A percentile compares a stretch with the other conserved stretches of the same genome.
These are phyloP conservation scores for Coracias cyanogaster DNA, from an alignment of 2,797 vertebrate genomes.

Conservation along the genomic window DNA sequence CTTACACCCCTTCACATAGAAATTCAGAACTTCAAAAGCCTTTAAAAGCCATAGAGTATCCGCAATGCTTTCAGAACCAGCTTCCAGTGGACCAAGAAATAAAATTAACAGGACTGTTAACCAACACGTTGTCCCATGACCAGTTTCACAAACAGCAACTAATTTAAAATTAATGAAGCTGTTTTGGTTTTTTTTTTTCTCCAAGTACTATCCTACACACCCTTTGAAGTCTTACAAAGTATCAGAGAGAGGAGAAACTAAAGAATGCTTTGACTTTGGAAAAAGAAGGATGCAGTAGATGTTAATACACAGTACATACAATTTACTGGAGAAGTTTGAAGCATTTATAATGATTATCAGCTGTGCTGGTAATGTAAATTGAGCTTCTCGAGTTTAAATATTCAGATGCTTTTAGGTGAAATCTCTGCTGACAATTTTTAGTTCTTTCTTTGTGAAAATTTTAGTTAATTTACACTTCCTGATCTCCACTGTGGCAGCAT, in stretches of 20 bases:
- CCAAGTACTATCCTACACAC: not conserved
- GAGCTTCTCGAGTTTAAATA: not conserved
- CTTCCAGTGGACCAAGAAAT: not conserved
- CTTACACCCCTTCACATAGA: not conserved
- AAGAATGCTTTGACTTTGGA: not conserved
- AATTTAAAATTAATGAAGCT: not conserved
- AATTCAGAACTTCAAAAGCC: not conserved
- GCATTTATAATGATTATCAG: not conserved
- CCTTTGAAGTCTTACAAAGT: not conserved
- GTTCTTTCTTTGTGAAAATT: not conserved
- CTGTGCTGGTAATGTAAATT: not conserved
- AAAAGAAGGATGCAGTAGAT: not conserved
- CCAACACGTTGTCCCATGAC: not conserved
- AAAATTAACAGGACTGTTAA: not conserved
- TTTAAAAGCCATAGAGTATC: not conserved
- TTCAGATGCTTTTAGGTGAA: not conserved
- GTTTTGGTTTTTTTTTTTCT: not conserved
- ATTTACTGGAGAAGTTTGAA: not conserved
- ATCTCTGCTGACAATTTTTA: not conserved
- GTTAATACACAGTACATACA: not conserved
- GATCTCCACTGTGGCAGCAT: not conserved
- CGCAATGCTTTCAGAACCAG: not conserved
- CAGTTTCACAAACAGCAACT: not conserved
- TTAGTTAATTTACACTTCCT: not conserved
- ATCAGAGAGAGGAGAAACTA: not conserved